A percentile compares a stretch with the other conserved stretches of the same genome.
These are phyloP conservation scores for Gallinago stenura DNA, from an alignment of 2,797 vertebrate species.

Conservation along the genomic window DNA sequence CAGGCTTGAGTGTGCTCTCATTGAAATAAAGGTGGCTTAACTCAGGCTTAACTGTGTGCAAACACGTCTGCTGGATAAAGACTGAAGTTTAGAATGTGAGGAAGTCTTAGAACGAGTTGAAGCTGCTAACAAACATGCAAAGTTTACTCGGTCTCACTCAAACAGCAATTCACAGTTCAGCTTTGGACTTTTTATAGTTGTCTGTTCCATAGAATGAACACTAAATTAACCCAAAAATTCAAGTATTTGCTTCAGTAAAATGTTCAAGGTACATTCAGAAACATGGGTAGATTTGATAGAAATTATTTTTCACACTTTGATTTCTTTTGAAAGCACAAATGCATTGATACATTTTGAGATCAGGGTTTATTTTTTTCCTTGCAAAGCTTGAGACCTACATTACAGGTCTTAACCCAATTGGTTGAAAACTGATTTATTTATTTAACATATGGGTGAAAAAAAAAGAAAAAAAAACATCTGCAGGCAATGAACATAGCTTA, in stretches of 20 bases:
- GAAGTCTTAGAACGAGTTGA: background rate
- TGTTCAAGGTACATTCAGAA: background rate
- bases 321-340: background rate
- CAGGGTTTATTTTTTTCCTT: background rate
- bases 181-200: background rate
- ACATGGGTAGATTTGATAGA: background rate
- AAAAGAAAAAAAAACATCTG: background rate
- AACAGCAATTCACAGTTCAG: background rate
- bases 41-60: background rate
- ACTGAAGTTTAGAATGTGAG: background rate
- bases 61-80: background rate
- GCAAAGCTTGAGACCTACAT: background rate
- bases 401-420: background rate
- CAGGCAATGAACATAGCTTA: background rate
- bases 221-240: background rate
- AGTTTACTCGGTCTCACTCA: background rate
- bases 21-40: background rate
- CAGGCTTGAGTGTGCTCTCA: background rate
- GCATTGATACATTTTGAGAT: background rate
- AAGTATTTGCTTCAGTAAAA: background rate
- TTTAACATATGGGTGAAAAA: background rate
- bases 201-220: background rate
- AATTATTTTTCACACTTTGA: background rate
- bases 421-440: background rate
- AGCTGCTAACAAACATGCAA: background rate